Conservation (phyloP, 2,797 vertebrate genomes). For the Holocentrus rufus region DNA sequence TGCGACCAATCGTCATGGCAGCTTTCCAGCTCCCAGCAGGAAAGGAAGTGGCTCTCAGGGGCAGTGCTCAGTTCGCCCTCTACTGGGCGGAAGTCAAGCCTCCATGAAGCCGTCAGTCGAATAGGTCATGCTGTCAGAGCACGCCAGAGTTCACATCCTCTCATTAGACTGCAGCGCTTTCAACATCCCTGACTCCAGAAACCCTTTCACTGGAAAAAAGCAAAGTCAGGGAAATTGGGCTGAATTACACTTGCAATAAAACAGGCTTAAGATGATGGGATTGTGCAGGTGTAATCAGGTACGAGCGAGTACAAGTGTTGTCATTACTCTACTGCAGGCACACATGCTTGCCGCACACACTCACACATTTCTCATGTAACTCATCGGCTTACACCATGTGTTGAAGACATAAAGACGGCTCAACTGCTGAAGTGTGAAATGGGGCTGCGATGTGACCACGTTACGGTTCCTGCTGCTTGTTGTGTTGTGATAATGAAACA, state of each 20-base stretch:
- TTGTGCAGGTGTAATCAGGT: conserved; percentile 61
- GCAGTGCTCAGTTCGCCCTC: conserved; percentile 81
- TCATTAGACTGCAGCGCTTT: conserved; percentile 74
- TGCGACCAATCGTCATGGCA: conserved; percentile 74
- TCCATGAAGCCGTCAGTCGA: conserved; percentile 72
- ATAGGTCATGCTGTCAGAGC: conserved; percentile 80
- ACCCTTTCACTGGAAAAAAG: conserved; percentile 33
- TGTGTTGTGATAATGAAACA: conserved; percentile 39
- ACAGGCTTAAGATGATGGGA: conserved; percentile 29
- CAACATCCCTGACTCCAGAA: conserved; percentile 54
- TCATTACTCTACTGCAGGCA: conserved; percentile 12
- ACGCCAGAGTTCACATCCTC: conserved; percentile 77
- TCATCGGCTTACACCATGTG: conserved; percentile 56
- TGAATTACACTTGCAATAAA: conserved; percentile 30
- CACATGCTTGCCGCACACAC: not conserved
- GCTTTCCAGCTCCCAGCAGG: conserved; percentile 80
- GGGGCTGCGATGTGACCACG: conserved; percentile 5
- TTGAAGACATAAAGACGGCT: conserved; percentile 59
- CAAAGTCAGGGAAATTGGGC: conserved; percentile 51
- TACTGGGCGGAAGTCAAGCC: conserved; percentile 82
- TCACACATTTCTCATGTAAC: conserved; percentile 3
- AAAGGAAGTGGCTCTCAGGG: conserved; percentile 80
- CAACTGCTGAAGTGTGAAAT: conserved; percentile 53
- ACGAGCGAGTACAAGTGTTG: conserved; percentile 26
- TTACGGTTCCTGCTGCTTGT: conserved; percentile 25